A percentile compares a stretch with the other conserved stretches of the same genome.
Conservation (phyloP, 1,140 invertebrate genomes). For the Megalonaias nervosa region DNA sequence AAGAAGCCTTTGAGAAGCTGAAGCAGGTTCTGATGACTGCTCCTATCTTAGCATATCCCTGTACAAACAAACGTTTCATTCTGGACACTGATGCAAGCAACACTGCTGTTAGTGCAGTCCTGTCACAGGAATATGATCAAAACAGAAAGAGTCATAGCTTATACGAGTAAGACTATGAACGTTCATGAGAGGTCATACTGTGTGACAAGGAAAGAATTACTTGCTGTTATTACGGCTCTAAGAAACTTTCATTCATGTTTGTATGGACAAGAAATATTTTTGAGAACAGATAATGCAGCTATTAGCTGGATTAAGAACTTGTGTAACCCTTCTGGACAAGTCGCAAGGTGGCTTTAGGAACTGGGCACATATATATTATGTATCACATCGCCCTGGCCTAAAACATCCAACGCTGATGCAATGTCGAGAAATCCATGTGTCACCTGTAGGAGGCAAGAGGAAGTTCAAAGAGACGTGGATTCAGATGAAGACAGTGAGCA, state of each 20-base stretch:
- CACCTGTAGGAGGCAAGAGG: no score
- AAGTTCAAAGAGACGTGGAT: neutral
- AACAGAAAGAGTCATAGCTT: slow-evolving; percentile 42
- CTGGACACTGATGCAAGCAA: slow-evolving; percentile 49
- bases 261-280: slow-evolving; percentile 37
- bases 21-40: slow-evolving; percentile 11
- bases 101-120: slow-evolving; percentile 47
- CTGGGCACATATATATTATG: slow-evolving; percentile 48
- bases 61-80: slow-evolving; percentile 29
- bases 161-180: slow-evolving; percentile 38
- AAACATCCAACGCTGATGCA: slow-evolving; percentile 52
- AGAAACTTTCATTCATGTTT: slow-evolving; percentile 41
- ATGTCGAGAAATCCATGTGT: slow-evolving; percentile 33
- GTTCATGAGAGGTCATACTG: slow-evolving; percentile 72
- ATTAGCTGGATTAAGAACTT: slow-evolving; percentile 40
- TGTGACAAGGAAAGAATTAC: slow-evolving; percentile 42
- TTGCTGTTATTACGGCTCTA: slow-evolving; percentile 33
- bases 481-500: neutral
- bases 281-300: slow-evolving; percentile 46
- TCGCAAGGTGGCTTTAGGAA: slow-evolving; percentile 55
- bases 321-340: slow-evolving; percentile 38
- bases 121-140: slow-evolving; percentile 52
- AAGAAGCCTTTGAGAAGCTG: neutral
- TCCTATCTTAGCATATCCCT: slow-evolving; percentile 32
- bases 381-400: slow-evolving; percentile 41